These are phyloP conservation scores for Strix aluco DNA, from an alignment of 2,113 vertebrate species.

Conservation along the genomic window DNA sequence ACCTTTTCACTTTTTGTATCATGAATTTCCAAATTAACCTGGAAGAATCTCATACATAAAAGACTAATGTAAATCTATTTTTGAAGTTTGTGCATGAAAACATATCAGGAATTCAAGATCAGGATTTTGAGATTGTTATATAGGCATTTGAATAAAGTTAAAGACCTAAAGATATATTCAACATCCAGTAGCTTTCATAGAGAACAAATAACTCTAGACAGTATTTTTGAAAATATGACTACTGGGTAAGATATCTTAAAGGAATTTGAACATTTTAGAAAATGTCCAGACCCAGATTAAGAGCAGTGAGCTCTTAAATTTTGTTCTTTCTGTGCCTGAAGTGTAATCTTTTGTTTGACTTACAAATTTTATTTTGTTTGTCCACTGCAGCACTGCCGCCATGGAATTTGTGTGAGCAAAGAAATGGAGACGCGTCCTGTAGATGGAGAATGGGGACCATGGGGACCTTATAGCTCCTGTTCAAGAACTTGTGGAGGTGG, in stretches of 20 bases:
- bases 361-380: background rate
- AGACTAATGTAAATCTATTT: background rate
- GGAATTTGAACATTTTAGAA: background rate
- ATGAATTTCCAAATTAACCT: background rate
- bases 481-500: conserved; percentile 96
- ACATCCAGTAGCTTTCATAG: background rate
- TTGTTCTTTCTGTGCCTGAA: background rate
- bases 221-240: background rate
- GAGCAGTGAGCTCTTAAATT: background rate
- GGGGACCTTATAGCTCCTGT: conserved; percentile 90
- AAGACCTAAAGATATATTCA: background rate
- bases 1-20: background rate
- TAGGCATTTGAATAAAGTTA: background rate
- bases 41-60: background rate
- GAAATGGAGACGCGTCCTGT: conserved; percentile 86
- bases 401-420: conserved; percentile 91
- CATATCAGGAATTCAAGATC: background rate
- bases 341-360: background rate
- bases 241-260: background rate
- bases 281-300: background rate
- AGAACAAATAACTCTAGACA: background rate
- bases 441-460: conserved; percentile 93
- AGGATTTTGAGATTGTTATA: background rate
- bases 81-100: background rate
- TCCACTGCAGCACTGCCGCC: conserved; percentile 86